Conservation (phyloP, 2,888 invertebrate species). For the Quadroppia sp. region DNA sequence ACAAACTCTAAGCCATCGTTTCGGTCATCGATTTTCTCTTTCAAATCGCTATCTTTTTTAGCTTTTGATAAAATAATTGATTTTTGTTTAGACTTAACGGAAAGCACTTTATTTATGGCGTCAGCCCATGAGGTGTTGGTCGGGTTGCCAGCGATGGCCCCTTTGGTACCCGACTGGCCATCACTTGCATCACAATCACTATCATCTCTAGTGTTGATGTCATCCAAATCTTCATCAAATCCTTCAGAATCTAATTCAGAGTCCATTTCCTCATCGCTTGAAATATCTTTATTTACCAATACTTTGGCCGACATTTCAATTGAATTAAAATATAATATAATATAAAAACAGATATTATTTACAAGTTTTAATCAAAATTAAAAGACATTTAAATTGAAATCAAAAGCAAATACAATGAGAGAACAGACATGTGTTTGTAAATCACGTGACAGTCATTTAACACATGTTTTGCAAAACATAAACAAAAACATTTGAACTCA, state of each 20-base stretch:
- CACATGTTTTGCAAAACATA: conserved; percentile 28
- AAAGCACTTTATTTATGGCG: conserved; percentile 72
- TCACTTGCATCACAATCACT: background rate
- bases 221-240: conserved; percentile 53
- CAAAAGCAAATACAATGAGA: background rate
- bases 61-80: conserved; percentile 71
- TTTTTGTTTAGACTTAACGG: conserved; percentile 68
- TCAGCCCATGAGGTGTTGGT: conserved; percentile 67
- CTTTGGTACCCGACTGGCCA: conserved; percentile 57
- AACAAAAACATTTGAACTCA: conserved; percentile 23
- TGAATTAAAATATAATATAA: too few relatives aligned
- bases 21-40: conserved; percentile 41
- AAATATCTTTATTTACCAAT: background rate
- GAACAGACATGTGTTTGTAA: conserved; percentile 21
- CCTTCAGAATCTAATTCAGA: conserved; percentile 50
- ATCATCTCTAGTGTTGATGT: conserved; percentile 37
- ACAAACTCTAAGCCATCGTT: conserved; percentile 63
- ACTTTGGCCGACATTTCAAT: conserved; percentile 9
- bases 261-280: conserved; percentile 29
- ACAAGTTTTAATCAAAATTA: background rate
- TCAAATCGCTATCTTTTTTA: conserved; percentile 59
- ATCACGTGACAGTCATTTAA: conserved; percentile 17
- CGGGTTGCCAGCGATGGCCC: conserved; percentile 71
- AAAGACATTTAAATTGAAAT: background rate
- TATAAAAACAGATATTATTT: background rate